These are phyloP conservation scores for Loriculus beryllinus DNA, from an alignment of 2,797 vertebrate species.

Conservation along the genomic window DNA sequence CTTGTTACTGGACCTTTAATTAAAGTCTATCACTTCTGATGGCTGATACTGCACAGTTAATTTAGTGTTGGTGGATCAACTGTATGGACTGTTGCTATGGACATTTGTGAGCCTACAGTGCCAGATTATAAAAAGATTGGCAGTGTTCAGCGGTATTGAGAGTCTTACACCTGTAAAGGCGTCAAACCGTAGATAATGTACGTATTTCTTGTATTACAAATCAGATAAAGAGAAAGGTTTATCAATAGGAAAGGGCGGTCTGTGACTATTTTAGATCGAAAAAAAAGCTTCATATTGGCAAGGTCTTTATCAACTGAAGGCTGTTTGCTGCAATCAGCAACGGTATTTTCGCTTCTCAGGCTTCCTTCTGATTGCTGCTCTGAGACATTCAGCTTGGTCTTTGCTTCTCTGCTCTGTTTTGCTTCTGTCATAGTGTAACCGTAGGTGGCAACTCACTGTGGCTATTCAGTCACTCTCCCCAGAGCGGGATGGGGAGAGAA, in stretches of 20 bases:
- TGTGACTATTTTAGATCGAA: neutral
- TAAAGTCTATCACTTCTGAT: neutral
- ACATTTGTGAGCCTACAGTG: neutral
- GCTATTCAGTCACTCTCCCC: neutral
- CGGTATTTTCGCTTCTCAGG: neutral
- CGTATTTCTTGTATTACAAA: neutral
- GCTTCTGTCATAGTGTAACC: neutral
- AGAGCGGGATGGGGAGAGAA: neutral
- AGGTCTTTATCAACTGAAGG: neutral
- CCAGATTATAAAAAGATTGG: conserved; percentile 2
- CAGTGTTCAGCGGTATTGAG: neutral
- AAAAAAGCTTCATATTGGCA: neutral
- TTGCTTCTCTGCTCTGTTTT: neutral
- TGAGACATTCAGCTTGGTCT: neutral
- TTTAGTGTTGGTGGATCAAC: neutral
- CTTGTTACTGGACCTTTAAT: neutral
- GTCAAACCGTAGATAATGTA: neutral
- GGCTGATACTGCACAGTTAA: neutral
- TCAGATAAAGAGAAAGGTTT: neutral
- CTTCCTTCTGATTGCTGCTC: neutral
- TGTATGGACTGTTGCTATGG: neutral
- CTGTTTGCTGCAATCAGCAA: neutral
- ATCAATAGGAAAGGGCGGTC: neutral
- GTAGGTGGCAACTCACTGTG: neutral
- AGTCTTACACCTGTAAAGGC: conserved; percentile 27